Evolutionary conservation across 2,797 vertebrate genomes (phyloP).

Genomic region (Molossus alvarezi): DNA sequence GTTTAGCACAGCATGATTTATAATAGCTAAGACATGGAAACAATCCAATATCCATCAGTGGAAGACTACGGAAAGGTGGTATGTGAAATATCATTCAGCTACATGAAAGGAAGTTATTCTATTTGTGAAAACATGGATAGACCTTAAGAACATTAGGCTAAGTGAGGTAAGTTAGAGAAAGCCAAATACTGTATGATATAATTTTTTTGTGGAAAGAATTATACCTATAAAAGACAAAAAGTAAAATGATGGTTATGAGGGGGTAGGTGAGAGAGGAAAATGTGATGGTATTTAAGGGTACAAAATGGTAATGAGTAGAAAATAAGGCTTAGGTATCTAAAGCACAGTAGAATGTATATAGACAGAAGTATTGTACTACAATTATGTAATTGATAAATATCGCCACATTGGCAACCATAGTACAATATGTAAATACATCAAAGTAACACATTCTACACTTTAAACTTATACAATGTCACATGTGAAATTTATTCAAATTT

Average conservation of each 20-base stretch:
- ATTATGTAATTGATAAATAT: not conserved
- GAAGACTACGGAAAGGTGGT: not conserved
- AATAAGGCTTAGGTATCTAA: not conserved
- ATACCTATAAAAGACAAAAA: not conserved
- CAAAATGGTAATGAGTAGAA: not conserved
- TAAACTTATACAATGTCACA: not conserved
- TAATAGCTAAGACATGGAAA: not conserved
- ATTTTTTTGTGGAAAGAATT: not conserved
- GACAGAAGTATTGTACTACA: not conserved
- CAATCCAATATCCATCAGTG: not conserved
- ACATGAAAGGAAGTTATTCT: not conserved
- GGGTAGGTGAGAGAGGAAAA: too few relatives aligned
- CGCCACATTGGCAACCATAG: not conserved
- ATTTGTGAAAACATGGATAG: not conserved
- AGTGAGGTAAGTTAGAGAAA: not conserved
- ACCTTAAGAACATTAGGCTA: not conserved
- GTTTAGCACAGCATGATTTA: not conserved
- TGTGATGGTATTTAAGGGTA: not conserved
- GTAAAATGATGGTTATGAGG: not conserved
- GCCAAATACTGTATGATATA: not conserved
- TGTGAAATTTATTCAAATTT: not conserved
- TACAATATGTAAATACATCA: not conserved
- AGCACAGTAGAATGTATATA: not conserved
- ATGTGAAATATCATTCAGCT: not conserved
- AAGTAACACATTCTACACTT: not conserved